Evolutionary conservation across 2,113 vertebrate species (phyloP), one percentile per base, ranked within the genome.

Genomic region (Melanerpes formicivorus): DNA sequence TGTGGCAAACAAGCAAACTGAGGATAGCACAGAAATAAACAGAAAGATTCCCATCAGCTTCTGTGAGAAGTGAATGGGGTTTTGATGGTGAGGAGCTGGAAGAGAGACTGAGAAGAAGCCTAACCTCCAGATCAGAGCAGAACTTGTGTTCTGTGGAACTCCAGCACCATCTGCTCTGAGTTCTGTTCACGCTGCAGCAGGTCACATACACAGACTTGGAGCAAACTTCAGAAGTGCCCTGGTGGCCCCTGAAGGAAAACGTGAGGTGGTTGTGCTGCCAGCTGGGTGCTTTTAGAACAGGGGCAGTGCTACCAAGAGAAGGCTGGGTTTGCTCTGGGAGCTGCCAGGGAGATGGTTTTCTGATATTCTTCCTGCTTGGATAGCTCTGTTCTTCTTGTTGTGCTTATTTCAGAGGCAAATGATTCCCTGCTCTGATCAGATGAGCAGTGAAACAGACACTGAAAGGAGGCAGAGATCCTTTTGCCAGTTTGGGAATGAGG

Each of bases 81-180:
- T 81, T 87, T 44, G 42, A 44, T 69, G 0, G 1, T 3, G 10
- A 83, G 91, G 42, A 87, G 54, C 66, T 74, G 77, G 67, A 93
- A 58, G 26, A 86, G 56, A 70, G 84, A 48, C 10, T 75, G 88
- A 85, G 90, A 95, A 92, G 84, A 96, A 90, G 73, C 55, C 50
- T 93, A 90, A 95, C 84, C 91, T 91, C 44, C 40, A 60, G 85
- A 85, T 82, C 55, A 69, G 81, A 14, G 52, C 37, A 15, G 48
- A 78, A 86, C 84, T 89, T 86, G 79, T 76, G 77, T 84, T 80
- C 80, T 71, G 19, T 74, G 79, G 30, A 69, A 55, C 59, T 89
- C 87, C 54, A 77, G 94, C 73, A 69, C 81, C 86, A 92, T 91
- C 91, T 92, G 63, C 73, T 90, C 84, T 37, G 80, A 88, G 88